phyloP scores from a whole-genome alignment of 2,113 vertebrate genomes.

The Cyanoderma ruficeps region DNA sequence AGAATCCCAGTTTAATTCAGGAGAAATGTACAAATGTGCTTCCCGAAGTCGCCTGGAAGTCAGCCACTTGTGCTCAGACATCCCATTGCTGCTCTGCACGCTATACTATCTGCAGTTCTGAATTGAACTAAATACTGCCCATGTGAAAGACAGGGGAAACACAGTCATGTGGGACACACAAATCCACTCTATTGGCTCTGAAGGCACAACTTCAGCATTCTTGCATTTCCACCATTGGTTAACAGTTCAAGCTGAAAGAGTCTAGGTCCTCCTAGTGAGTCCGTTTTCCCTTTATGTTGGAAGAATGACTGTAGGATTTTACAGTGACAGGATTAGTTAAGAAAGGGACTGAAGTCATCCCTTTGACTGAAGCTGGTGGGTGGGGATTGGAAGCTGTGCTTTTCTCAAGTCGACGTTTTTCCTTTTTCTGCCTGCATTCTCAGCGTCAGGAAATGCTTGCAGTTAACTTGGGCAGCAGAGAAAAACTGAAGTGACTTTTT shows the following conservation, averaged over 20 bases:
- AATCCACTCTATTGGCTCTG: constrained; percentile 82
- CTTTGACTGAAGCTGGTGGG: constrained; percentile 65
- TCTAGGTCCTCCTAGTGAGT: constrained; percentile 71
- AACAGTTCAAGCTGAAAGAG: constrained; percentile 76
- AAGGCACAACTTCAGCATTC: constrained; percentile 77
- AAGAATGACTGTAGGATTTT: constrained; percentile 83
- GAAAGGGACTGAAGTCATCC: constrained; percentile 70
- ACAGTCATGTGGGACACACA: constrained; percentile 83
- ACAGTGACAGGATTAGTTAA: constrained; percentile 78
- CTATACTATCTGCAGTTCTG: constrained; percentile 82
- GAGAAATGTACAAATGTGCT: constrained; percentile 39
- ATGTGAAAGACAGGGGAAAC: constrained; percentile 80
- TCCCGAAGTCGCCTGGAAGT: constrained; percentile 61
- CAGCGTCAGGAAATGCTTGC: constrained; percentile 46
- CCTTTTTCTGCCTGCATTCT: constrained; percentile 49
- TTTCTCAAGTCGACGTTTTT: constrained; percentile 46
- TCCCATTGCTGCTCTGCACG: constrained; percentile 77
- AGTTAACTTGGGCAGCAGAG: constrained; percentile 28
- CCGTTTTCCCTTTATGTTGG: constrained; percentile 75
- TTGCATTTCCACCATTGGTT: constrained; percentile 83
- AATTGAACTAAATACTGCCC: constrained; percentile 81
- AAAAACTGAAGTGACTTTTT: constrained; percentile 25
- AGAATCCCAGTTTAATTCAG: constrained; percentile 49
- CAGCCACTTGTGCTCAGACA: constrained; percentile 71
- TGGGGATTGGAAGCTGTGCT: constrained; percentile 63